Conservation (phyloP, 2,797 vertebrate species). For the Manis pentadactyla region DNA sequence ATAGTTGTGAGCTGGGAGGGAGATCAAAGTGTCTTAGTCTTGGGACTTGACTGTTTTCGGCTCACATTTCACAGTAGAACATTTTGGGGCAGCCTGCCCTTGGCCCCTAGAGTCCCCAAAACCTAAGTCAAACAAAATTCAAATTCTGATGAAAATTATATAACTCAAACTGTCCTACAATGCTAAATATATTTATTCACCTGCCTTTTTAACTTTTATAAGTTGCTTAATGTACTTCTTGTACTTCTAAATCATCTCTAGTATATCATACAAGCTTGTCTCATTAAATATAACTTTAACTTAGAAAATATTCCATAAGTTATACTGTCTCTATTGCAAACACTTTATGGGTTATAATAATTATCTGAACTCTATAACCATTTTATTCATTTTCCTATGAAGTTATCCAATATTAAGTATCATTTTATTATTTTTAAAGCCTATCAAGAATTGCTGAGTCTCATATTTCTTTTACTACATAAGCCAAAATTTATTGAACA, state of each 20-base stretch:
- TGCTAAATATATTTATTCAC: neutral
- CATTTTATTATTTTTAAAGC: neutral
- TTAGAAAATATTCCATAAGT: slow-evolving; percentile 45
- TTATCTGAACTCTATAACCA: neutral
- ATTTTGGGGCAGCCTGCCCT: too few species aligned
- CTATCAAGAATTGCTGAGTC: neutral
- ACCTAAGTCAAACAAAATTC: slow-evolving; percentile 26
- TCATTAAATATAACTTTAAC: slow-evolving; percentile 26
- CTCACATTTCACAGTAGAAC: too few species aligned
- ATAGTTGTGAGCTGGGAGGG: too few species aligned
- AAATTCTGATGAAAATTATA: slow-evolving; percentile 37
- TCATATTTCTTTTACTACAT: neutral
- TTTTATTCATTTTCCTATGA: neutral
- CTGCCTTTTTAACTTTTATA: neutral
- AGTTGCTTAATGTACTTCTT: slow-evolving; percentile 2
- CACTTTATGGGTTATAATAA: neutral
- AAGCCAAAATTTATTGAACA: neutral
- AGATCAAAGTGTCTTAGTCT: too few species aligned
- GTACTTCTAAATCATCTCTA: neutral
- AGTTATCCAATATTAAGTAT: neutral
- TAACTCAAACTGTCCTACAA: slow-evolving; percentile 27
- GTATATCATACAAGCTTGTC: neutral
- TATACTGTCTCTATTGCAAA: neutral
- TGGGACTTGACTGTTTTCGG: too few species aligned
- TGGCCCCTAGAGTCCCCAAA: neutral